Evolutionary conservation across 2,797 vertebrate species (phyloP), one percentile per base, ranked within the genome.

Genomic region (Mus spretus): DNA sequence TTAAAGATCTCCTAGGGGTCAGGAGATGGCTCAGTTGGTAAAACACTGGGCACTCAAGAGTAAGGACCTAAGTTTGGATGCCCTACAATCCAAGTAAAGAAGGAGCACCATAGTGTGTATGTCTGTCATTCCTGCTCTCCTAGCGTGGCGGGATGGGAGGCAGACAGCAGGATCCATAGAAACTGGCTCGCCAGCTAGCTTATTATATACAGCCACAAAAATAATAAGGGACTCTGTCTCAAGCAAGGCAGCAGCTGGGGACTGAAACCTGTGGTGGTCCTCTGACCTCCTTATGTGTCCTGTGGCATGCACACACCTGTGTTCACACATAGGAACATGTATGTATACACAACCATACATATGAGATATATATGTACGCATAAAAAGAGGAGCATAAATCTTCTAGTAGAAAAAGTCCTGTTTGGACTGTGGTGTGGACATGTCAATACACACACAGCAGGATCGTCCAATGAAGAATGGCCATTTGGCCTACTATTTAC

Each of bases 351-450:
- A 88, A 17, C 20, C 24, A 55, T 9, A 82, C n/a, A 82, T 53
- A 37, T 2, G 22, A 19, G 47, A 34, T 40, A 40, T 4, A 47
- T 44, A 31, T 88, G 4, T 11, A 59, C 12, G 22, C 2, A 34
- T 57, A 57, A 59, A 59, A 88, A 59, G 24, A 74, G 65, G 31
- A 53, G 24, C 20, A 7, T 86, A 95, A 86, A 40, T 37, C 6
- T 63, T 34, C 47, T n/a, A 78, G 57, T 19, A 17, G 22, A 40
- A 94, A 96, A 8, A 57, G 28, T 55, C 53, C 10, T 37, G 11
- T 75, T n/a, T 57, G 59, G 26, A 74, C 57, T 34, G 70, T 90
- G 89, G 84, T 94, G 83, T 57, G 84, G 61, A 74, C 22, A 59
- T 24, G 31, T 31, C 53, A n/a, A 59, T 13, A 82, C 74, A 65